These are phyloP conservation scores for Alethe diademata DNA, from an alignment of 2,113 vertebrate genomes.

Conservation along the genomic window DNA sequence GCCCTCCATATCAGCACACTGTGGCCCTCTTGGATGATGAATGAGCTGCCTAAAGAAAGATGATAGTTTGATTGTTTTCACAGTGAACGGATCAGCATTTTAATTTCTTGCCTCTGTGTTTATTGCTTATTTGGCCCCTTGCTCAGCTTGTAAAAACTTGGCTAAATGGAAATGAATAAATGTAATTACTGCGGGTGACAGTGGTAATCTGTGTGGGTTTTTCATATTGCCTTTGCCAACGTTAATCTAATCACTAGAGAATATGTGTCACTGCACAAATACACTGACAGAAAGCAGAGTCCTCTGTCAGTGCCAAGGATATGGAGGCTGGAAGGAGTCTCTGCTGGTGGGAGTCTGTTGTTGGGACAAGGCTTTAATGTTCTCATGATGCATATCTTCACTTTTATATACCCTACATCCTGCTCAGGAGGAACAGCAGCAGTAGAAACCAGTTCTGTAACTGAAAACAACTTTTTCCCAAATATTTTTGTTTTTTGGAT, in stretches of 20 bases:
- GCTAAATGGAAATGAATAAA: conserved; percentile 93
- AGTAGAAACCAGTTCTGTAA: not conserved
- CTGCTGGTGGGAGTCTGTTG: not conserved
- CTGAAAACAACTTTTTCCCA: not conserved
- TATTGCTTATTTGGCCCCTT: conserved; percentile 89
- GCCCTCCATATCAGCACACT: conserved; percentile 75
- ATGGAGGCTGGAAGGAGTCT: conserved; percentile 3
- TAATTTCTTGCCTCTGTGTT: conserved; percentile 90
- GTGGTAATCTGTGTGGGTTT: conserved; percentile 86
- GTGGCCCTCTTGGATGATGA: conserved; percentile 81
- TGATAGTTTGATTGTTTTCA: conserved; percentile 91
- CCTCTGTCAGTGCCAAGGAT: conserved; percentile 63
- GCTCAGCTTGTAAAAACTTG: conserved; percentile 86
- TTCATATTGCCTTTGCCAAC: conserved; percentile 85
- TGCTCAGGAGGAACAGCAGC: not conserved
- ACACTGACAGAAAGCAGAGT: conserved; percentile 82
- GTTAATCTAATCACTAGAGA: conserved; percentile 85
- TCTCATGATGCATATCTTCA: not conserved
- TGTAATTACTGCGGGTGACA: conserved; percentile 89
- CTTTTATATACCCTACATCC: not conserved
- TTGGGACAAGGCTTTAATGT: not conserved
- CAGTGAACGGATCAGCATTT: conserved; percentile 89
- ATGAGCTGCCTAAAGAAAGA: conserved; percentile 86
- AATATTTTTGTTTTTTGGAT: not conserved
- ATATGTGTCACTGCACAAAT: conserved; percentile 81